A percentile compares a stretch with the other conserved stretches of the same genome.
These are phyloP conservation scores for Stramonita haemastoma DNA, from an alignment of 2,888 invertebrate species.

Conservation along the genomic window DNA sequence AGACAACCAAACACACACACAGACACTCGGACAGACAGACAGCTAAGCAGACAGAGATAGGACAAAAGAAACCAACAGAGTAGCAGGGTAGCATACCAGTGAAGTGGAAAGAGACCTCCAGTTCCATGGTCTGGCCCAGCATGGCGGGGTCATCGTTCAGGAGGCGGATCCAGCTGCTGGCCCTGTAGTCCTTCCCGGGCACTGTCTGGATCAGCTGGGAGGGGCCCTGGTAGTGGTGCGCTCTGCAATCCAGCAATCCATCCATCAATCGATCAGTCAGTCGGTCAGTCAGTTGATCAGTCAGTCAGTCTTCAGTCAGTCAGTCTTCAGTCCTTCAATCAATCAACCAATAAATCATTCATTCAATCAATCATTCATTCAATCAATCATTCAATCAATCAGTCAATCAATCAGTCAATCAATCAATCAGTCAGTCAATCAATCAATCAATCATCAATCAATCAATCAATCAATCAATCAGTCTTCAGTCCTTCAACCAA, in stretches of 20 bases:
- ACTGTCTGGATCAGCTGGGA: constrained; percentile 24
- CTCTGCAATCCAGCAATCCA: constrained; percentile 1
- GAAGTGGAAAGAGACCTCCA: constrained; percentile 36
- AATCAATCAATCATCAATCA: too few relatives aligned
- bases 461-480: too few relatives aligned
- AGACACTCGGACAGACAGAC: too few relatives aligned
- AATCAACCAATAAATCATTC: background rate
- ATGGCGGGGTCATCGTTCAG: constrained; percentile 38
- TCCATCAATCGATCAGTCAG: background rate
- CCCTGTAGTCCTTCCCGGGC: constrained; percentile 38
- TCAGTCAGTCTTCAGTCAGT: background rate
- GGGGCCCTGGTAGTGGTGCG: constrained; percentile 24
- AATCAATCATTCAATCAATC: background rate
- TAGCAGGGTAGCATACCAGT: background rate
- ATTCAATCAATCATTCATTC: background rate
- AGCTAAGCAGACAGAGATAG: too few relatives aligned
- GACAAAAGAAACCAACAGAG: background rate
- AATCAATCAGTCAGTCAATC: too few relatives aligned
- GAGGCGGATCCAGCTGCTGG: constrained; percentile 40
- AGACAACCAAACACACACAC: too few relatives aligned
- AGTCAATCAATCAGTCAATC: too few relatives aligned
- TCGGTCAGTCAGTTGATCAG: background rate
- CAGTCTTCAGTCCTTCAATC: background rate
- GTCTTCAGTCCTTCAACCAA: too few relatives aligned
- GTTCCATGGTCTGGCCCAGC: constrained; percentile 37